Base-by-base conservation (phyloP, 2,888 invertebrate species). In the Folsomia candida region DNA sequence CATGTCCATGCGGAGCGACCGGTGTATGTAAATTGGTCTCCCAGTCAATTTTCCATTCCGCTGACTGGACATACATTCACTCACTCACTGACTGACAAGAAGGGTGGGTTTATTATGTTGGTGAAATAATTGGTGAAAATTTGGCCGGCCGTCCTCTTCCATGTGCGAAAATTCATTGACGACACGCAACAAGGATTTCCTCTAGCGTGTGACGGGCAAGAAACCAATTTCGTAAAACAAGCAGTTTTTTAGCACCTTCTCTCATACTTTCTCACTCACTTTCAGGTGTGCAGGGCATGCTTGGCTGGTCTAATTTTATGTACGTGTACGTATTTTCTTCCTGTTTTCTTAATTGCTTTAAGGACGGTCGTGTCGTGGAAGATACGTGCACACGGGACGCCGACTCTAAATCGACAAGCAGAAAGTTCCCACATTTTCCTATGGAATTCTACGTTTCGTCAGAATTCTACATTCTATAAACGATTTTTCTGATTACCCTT, bases 151-250 rank as follows among this genome's bases (percentile, higher is more conserved):
- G 60, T 67, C 67, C 60, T 60, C 25, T 67, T 67, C 26, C 24
- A 14, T 67, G 67, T 67, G 67, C 67, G 58, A 67, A 67, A 67
- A 67, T 59, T 61, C 28, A 26, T 27, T n/a, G n/a, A 20, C 29
- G 60, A 58, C 67, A 67, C 67, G 67, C 67, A 67, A 22, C 6
- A 20, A 54, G 18, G n/a, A 54, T 54, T 54, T 37, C 6, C 37
- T 37, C n/a, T n/a, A 14, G 37, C 6, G 54, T 20, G n/a, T 22
- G 20, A 54, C 54, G 6, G n/a, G 22, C 54, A 54, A 54, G 22
- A 54, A 18, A 54, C 54, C 54, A 54, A 54, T 20, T 54, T 54
- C 54, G n/a, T 22, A n/a, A 54, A 54, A 54, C 18, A 54, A 20
- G 54, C 54, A 18, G 22, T 22, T 54, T 47, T 47, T 54, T 54